Conservation (phyloP, 1,140 invertebrate species). For the Nephila pilipes region DNA sequence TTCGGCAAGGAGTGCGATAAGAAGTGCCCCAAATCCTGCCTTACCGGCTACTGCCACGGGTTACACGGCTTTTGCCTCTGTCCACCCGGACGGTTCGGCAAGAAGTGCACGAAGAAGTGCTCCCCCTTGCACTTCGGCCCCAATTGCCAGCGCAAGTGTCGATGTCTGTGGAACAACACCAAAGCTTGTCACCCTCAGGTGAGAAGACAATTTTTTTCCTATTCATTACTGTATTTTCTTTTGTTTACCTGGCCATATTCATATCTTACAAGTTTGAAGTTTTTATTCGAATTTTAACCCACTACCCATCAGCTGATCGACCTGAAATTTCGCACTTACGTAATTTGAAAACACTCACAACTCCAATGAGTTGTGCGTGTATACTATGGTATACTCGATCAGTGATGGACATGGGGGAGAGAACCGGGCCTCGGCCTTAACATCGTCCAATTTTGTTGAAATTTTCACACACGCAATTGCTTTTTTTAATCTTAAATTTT, state of each 20-base stretch:
- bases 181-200: constrained; percentile 67
- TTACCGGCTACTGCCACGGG: constrained; percentile 40
- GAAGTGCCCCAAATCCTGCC: constrained; percentile 64
- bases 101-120: constrained; percentile 44
- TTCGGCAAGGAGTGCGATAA: constrained; percentile 57
- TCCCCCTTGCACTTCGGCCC: constrained; percentile 7
- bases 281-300: too few species aligned
- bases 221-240: not conserved
- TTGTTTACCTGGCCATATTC: not conserved
- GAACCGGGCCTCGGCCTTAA: too few species aligned
- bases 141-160: constrained; percentile 60
- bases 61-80: constrained; percentile 57
- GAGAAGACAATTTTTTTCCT: not conserved
- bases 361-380: too few species aligned
- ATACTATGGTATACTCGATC: too few species aligned
- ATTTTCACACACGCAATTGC: too few species aligned
- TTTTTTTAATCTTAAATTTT: too few species aligned
- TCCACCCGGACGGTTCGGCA: constrained; percentile 45
- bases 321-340: too few species aligned
- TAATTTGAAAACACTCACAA: too few species aligned
- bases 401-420: too few species aligned
- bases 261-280: too few species aligned
- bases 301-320: too few species aligned
- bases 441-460: too few species aligned
- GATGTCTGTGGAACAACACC: constrained; percentile 68